These are phyloP conservation scores for Huso huso DNA, from an alignment of 2,797 vertebrate species.

Conservation along the genomic window DNA sequence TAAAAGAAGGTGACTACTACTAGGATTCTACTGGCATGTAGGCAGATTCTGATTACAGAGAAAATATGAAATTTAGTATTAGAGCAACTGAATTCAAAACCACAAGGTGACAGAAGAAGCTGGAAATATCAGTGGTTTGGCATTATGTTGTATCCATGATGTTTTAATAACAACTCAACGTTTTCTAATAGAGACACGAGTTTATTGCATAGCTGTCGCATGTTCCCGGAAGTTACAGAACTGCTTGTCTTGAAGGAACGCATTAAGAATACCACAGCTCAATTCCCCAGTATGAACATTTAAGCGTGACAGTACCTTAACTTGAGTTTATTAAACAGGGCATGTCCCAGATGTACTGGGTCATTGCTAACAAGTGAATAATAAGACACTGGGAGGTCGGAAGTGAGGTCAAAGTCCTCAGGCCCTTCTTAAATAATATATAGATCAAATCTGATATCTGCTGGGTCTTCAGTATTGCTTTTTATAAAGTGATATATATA, in stretches of 20 bases:
- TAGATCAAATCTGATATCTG: constrained; percentile 1
- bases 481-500: constrained; percentile 50
- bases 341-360: constrained; percentile 41
- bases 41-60: too few relatives aligned
- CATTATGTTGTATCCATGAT: too few relatives aligned
- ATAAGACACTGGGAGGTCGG: constrained; percentile 46
- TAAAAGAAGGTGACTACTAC: too few relatives aligned
- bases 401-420: constrained; percentile 15
- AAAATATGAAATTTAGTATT: too few relatives aligned
- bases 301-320: constrained; percentile 27
- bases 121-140: too few relatives aligned
- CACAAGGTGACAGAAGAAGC: too few relatives aligned
- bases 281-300: constrained; percentile 19
- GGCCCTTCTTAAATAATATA: constrained; percentile 1
- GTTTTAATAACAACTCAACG: not conserved
- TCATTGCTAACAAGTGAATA: constrained; percentile 44
- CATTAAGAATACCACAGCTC: not conserved
- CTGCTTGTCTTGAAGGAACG: constrained; percentile 7
- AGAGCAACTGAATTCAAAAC: too few relatives aligned
- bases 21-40: too few relatives aligned
- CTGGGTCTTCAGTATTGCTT: constrained; percentile 35
- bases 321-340: constrained; percentile 43
- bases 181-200: not conserved
- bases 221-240: not conserved
- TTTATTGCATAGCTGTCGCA: not conserved